Evolutionary conservation across 2,797 vertebrate genomes (phyloP).

Genomic region (Otus scops): DNA sequence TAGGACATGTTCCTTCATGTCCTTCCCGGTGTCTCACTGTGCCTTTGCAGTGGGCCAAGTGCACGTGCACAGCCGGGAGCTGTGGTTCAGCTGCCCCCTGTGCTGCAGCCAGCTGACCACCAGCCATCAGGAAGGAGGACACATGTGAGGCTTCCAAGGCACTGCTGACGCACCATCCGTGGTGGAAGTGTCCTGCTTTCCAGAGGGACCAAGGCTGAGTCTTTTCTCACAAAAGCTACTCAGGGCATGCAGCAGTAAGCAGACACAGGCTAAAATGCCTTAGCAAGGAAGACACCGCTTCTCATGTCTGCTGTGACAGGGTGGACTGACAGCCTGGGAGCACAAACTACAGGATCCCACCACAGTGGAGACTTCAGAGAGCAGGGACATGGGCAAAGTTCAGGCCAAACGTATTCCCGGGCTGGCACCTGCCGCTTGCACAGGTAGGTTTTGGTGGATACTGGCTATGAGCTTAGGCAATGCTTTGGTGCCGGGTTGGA

Average conservation of each 20-base stretch:
- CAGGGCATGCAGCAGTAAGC: not conserved
- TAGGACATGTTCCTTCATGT: not conserved
- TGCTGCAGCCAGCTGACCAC: not conserved
- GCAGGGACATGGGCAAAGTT: not conserved
- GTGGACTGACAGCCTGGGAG: not conserved
- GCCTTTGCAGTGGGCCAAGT: not conserved
- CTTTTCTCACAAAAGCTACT: not conserved
- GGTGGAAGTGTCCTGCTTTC: not conserved
- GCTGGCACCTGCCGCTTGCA: not conserved
- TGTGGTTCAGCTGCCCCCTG: not conserved
- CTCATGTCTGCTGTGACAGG: not conserved
- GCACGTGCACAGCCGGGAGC: rapidly evolving
- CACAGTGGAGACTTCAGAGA: not conserved
- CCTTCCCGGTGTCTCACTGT: not conserved
- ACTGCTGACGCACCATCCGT: not conserved
- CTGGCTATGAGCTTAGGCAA: not conserved
- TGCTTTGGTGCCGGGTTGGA: not conserved
- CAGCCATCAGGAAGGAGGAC: not conserved
- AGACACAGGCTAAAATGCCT: not conserved
- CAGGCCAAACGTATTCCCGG: not conserved
- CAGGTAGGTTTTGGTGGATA: not conserved
- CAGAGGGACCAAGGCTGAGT: not conserved
- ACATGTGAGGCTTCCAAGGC: not conserved
- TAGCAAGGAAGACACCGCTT: not conserved
- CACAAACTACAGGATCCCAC: not conserved